Conservation (phyloP, 2,113 vertebrate species). For the Chinchilla lanigera region DNA sequence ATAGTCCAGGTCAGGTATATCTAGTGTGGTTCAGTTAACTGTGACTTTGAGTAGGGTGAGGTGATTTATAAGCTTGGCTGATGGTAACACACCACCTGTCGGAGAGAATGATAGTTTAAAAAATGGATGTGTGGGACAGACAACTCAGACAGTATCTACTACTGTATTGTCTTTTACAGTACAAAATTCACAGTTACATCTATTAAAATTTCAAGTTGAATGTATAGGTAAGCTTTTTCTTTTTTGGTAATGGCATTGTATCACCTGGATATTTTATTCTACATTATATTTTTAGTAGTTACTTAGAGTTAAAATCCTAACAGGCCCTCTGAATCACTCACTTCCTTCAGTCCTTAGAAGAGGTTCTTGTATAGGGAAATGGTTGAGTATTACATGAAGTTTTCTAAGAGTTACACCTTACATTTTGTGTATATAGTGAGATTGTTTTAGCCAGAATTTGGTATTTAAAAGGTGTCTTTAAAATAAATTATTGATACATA, state of each 20-base stretch:
- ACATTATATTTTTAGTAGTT: neutral
- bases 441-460: conserved; percentile 43
- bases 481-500: neutral
- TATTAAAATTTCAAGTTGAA: conserved; percentile 22
- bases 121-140: neutral
- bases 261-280: neutral
- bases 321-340: neutral
- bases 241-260: neutral
- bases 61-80: neutral
- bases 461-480: neutral
- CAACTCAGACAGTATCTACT: neutral
- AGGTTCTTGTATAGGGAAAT: neutral
- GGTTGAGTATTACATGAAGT: neutral
- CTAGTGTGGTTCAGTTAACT: neutral
- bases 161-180: neutral
- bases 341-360: neutral
- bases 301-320: neutral
- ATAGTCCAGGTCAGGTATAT: neutral
- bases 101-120: neutral
- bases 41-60: neutral
- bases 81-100: neutral
- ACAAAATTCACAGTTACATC: neutral
- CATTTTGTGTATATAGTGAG: neutral
- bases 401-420: conserved; percentile 25
- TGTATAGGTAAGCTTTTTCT: neutral